A percentile compares a stretch with the other conserved stretches of the same genome.
These are phyloP conservation scores for Mesoligia furuncula DNA, from an alignment of 2,888 invertebrate genomes.

Conservation along the genomic window DNA sequence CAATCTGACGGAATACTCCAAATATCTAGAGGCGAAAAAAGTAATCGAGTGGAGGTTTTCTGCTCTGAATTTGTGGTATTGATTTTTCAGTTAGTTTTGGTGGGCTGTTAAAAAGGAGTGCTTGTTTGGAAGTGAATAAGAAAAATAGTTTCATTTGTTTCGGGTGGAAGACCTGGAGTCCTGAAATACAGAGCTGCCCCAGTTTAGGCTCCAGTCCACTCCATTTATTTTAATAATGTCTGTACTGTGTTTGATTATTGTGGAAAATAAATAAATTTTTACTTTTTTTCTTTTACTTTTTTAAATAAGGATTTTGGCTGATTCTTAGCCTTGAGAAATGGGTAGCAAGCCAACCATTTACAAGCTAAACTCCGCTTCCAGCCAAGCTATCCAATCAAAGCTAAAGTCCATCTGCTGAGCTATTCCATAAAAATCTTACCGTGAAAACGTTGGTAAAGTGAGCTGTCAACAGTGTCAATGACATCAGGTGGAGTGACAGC, in stretches of 20 bases:
- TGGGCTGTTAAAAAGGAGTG: too few species aligned
- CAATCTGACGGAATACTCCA: slow-evolving; percentile 27
- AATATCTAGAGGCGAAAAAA: slow-evolving; percentile 20
- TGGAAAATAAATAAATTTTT: too few species aligned
- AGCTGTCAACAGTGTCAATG: not conserved
- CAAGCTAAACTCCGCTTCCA: not conserved
- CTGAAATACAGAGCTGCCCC: too few species aligned
- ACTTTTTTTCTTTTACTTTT: too few species aligned
- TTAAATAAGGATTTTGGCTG: not conserved
- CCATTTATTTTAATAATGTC: too few species aligned
- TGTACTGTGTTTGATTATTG: too few species aligned
- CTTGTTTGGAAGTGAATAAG: not conserved
- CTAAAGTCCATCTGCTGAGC: not conserved
- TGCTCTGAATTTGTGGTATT: not conserved
- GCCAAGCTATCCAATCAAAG: not conserved
- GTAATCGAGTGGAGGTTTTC: not conserved
- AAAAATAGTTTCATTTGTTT: too few species aligned
- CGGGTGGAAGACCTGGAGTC: too few species aligned
- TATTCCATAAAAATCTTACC: not conserved
- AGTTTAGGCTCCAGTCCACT: too few species aligned
- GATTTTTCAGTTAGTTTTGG: not conserved
- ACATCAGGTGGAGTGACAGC: not conserved
- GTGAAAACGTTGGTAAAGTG: not conserved
- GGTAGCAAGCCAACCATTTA: not conserved
- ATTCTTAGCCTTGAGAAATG: not conserved